Conservation (phyloP, 1,140 invertebrate genomes). For the Bombus polaris region DNA sequence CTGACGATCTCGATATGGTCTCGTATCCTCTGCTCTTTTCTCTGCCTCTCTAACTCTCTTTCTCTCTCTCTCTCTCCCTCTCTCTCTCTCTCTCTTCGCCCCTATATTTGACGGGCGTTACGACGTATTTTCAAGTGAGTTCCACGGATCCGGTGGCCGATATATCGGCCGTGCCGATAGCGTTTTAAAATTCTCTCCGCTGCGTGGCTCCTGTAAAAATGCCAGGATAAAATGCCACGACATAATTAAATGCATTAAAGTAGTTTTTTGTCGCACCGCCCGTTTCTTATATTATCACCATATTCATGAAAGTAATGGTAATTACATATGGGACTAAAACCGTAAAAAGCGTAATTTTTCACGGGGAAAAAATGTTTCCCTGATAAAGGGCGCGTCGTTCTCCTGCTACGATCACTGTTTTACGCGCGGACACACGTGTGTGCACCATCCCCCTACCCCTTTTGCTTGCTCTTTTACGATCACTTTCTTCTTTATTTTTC, state of each 20-base stretch:
- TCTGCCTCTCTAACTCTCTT: background rate
- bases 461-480: conserved; percentile 2
- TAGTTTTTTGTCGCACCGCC: conserved; percentile 41
- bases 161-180: conserved; percentile 26
- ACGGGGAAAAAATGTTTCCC: conserved; percentile 21
- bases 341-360: conserved; percentile 49
- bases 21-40: background rate
- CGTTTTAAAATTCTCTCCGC: conserved; percentile 37
- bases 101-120: background rate
- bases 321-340: conserved; percentile 48
- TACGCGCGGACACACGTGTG: background rate
- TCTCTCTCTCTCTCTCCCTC: background rate
- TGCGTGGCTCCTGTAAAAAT: conserved; percentile 41
- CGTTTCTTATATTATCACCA: conserved; percentile 53
- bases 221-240: conserved; percentile 31
- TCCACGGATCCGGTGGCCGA: background rate
- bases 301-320: conserved; percentile 55
- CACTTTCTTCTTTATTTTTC: background rate
- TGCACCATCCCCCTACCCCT: background rate
- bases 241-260: conserved; percentile 57
- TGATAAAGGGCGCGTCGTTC: conserved; percentile 39
- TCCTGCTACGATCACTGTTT: background rate
- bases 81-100: background rate
- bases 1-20: conserved; percentile 4
- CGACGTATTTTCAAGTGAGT: background rate